Conservation (phyloP, 1,140 invertebrate genomes). For the Panagrolaimus sp. region DNA sequence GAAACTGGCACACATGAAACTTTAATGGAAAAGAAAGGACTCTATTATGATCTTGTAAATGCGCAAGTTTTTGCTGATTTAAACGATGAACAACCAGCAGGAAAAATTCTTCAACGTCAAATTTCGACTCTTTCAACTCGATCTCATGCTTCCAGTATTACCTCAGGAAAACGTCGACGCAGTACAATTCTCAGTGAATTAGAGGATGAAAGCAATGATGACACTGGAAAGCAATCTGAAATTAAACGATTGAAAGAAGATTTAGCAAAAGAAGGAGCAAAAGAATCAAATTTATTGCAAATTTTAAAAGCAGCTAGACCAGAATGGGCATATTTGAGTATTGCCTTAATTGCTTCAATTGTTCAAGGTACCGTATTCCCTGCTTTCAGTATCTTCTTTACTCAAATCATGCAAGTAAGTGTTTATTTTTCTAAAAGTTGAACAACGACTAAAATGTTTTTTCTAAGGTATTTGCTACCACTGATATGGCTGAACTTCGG, state of each 20-base stretch:
- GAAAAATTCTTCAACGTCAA: constrained; percentile 23
- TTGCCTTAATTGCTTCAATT: constrained; percentile 19
- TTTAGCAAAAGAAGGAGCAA: constrained; percentile 24
- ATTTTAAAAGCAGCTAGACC: constrained; percentile 28
- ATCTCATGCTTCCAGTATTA: background rate
- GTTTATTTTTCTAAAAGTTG: background rate
- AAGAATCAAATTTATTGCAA: constrained; percentile 28
- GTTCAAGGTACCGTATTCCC: constrained; percentile 35
- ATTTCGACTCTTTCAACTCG: constrained; percentile 1
- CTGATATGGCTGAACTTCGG: constrained; percentile 33
- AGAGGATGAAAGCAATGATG: constrained; percentile 3
- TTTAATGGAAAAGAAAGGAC: constrained; percentile 61
- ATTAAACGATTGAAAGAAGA: constrained; percentile 31
- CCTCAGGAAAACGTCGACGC: background rate
- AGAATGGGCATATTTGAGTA: constrained; percentile 27
- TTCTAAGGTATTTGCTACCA: constrained; percentile 43
- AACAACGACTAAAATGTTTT: constrained; percentile 19
- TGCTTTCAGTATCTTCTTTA: constrained; percentile 45
- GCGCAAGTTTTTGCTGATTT: constrained; percentile 61
- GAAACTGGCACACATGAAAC: constrained; percentile 62
- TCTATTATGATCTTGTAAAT: constrained; percentile 65
- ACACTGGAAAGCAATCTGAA: constrained; percentile 12
- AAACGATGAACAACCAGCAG: constrained; percentile 19
- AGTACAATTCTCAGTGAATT: background rate
- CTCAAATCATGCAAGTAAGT: constrained; percentile 36